Evolutionary conservation across 2,888 invertebrate species (phyloP).

Genomic region (Anthophora plumipes): DNA sequence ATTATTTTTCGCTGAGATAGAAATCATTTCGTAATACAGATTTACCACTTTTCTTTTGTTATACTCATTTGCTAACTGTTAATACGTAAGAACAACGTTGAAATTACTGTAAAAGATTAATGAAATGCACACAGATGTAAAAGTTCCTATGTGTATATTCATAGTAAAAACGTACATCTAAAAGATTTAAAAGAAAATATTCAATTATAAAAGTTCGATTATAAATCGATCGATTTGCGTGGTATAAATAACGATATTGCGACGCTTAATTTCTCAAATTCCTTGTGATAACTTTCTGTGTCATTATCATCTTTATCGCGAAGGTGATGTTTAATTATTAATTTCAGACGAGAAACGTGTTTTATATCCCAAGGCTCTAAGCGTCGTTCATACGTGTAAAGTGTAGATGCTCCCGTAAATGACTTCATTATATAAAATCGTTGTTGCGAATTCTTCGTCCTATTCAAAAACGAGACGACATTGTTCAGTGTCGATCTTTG

Average conservation of each 20-base stretch:
- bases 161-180: slow-evolving; percentile 12
- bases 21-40: slow-evolving; percentile 21
- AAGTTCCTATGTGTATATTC: slow-evolving; percentile 56
- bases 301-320: not conserved
- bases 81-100: slow-evolving; percentile 25
- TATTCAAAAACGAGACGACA: slow-evolving; percentile 31
- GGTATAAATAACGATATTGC: slow-evolving; percentile 11
- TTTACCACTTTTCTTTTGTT: slow-evolving; percentile 31
- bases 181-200: not conserved
- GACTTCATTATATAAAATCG: slow-evolving; percentile 29
- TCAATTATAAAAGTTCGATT: slow-evolving; percentile 14
- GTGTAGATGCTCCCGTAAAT: slow-evolving; percentile 21
- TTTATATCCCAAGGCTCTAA: not conserved
- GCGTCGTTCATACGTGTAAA: slow-evolving; percentile 39
- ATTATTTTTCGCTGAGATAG: slow-evolving; percentile 47
- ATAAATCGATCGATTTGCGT: not conserved
- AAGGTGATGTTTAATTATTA: slow-evolving; percentile 27
- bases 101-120: slow-evolving; percentile 37
- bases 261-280: not conserved
- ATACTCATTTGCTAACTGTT: slow-evolving; percentile 27
- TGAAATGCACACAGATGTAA: slow-evolving; percentile 47
- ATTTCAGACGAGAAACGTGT: not conserved
- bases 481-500: slow-evolving; percentile 41
- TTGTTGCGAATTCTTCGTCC: slow-evolving; percentile 26
- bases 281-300: not conserved